These are phyloP conservation scores for Theonella swinhoei DNA, from an alignment of 37 sponge, comb jelly and placozoan genomes.

Conservation along the genomic window DNA sequence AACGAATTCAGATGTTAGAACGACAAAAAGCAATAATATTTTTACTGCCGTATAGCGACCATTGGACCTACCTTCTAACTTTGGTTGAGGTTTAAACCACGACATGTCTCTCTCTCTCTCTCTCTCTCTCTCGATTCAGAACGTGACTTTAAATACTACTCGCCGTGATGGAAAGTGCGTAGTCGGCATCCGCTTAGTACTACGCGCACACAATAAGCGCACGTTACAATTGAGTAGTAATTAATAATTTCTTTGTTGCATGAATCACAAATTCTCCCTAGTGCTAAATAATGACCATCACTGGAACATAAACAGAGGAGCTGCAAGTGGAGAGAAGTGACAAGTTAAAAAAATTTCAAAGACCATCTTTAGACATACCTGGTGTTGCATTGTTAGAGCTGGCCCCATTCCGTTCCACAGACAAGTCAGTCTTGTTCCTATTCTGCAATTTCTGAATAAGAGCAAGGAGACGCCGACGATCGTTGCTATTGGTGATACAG, in stretches of 20 bases:
- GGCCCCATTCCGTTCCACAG: not conserved
- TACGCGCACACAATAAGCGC: no score
- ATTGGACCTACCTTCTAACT: constrained; percentile 4
- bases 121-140: no score
- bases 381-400: not conserved
- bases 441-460: not conserved
- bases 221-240: no score
- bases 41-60: no score
- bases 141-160: no score
- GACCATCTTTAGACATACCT: not conserved
- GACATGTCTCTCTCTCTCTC: not conserved
- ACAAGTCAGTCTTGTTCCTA: not conserved
- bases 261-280: no score
- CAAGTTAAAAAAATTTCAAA: not conserved
- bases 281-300: no score
- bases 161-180: no score
- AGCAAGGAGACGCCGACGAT: constrained; percentile 22
- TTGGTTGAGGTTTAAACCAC: constrained; percentile 22
- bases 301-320: not conserved
- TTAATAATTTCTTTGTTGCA: no score
- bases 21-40: no score
- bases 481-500: constrained; percentile 42
- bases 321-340: not conserved
- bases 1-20: not conserved
- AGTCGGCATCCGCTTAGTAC: no score